Base-by-base conservation (phyloP, 2,113 vertebrate species). In the Albula goreensis region DNA sequence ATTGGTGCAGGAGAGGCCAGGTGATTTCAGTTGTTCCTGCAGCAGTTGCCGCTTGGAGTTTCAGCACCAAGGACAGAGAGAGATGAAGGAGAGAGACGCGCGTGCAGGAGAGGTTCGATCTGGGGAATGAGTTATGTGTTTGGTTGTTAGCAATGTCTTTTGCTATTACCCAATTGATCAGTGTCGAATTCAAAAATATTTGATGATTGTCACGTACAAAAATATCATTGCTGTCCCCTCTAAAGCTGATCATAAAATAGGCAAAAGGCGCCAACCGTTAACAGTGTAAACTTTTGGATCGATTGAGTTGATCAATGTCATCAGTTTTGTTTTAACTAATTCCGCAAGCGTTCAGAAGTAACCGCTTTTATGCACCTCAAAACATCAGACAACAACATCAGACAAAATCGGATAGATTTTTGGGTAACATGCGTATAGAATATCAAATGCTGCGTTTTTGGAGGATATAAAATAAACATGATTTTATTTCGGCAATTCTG, bases 41-140 rank as follows among this genome's bases (percentile, higher is more conserved):
- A 22, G 70, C 22, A 2, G 70, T 74, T 8, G n/a, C n/a, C 22
- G n/a, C 17, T 31, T 31, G 70, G 70, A 6, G n/a, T 74, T 74
- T 74, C 70, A 74, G 70, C 70, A 74, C 70, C 70, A 74, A 74
- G 70, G 70, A 74, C 70, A 74, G 70, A 74, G 70, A 74, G 70
- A 31, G 31, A 31, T 31, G 1, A 8, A 13, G 5, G 31, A 41
- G 31, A 1, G 31, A 41, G 1, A 31, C 7, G 22, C 9, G 70
- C n/a, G 70, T 8, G 22, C 70, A 66, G 22, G 22, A 74, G 25
- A 74, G 22, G 22, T 22, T 74, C 25, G 4, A 7, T 25, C 25
- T 9, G n/a, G 66, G 66, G 22, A 8, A 25, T 74, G n/a, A 74
- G 9, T 70, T 70, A 70, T 70, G 17, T 74, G 31, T 74, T 1